Evolutionary conservation across 2,888 invertebrate genomes (phyloP).

Genomic region (Drosophila infuscata): DNA sequence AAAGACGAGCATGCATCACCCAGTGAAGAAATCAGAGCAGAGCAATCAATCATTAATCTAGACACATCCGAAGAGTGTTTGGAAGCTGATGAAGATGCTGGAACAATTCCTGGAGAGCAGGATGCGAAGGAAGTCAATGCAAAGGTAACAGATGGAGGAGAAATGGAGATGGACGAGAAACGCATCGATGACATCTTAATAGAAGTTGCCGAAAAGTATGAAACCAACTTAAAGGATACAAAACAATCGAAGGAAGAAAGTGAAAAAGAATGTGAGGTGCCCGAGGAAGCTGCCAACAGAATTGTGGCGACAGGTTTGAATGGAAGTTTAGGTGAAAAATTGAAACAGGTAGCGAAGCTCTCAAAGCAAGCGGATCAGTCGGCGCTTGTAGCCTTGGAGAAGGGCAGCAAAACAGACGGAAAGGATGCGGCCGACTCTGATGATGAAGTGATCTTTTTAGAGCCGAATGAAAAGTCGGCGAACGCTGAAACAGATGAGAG

Average conservation of each 20-base stretch:
- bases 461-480: conserved; percentile 54
- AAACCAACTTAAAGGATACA: neutral
- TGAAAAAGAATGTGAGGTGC: conserved; percentile 2
- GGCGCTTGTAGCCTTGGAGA: neutral
- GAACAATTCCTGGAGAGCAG: neutral
- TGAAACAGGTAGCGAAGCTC: neutral
- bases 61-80: conserved; percentile 54
- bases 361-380: neutral
- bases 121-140: neutral
- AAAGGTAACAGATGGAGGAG: neutral
- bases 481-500: neutral
- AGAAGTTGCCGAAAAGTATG: conserved; percentile 1
- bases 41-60: conserved; percentile 49
- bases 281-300: neutral
- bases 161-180: neutral
- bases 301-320: neutral
- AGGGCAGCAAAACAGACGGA: neutral
- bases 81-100: neutral
- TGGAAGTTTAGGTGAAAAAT: conserved; percentile 5
- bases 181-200: conserved; percentile 6
- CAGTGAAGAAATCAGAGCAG: neutral
- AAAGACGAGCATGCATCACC: neutral
- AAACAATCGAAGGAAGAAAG: neutral
- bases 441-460: conserved; percentile 81
- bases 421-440: conserved; percentile 51